These are phyloP conservation scores for Nesoenas mayeri DNA, from an alignment of 2,113 vertebrate genomes.

Conservation along the genomic window DNA sequence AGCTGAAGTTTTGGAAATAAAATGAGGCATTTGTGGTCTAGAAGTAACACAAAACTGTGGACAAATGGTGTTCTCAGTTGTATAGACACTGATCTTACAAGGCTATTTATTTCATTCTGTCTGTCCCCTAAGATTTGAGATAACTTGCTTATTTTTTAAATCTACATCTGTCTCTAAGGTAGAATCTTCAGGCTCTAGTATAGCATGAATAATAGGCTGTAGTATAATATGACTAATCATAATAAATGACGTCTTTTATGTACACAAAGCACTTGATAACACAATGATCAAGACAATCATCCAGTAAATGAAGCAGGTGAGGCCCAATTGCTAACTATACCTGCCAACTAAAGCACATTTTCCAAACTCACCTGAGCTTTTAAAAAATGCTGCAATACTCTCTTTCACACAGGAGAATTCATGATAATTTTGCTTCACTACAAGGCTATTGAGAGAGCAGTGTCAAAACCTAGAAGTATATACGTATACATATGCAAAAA, in stretches of 20 bases:
- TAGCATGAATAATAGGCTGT: neutral
- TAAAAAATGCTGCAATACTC: neutral
- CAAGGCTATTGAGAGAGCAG: neutral
- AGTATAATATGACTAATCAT: neutral
- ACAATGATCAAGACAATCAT: neutral
- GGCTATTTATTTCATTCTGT: neutral
- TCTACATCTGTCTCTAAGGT: neutral
- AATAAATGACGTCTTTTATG: neutral
- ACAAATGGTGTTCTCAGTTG: neutral
- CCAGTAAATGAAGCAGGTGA: neutral
- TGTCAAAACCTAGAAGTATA: neutral
- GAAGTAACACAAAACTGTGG: neutral
- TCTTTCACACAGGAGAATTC: neutral
- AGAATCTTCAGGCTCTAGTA: neutral
- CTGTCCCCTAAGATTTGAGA: neutral
- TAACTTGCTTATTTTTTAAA: neutral
- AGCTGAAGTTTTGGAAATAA: neutral
- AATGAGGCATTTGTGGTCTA: neutral
- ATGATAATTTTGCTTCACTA: neutral
- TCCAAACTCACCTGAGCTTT: neutral
- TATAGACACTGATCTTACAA: neutral
- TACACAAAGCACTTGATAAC: neutral
- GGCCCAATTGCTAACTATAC: rapidly evolving
- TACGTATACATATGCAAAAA: neutral
- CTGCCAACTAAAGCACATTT: neutral